Evolutionary conservation across 2,113 vertebrate species (phyloP), one percentile per base, ranked within the genome.

Genomic region (Hemicordylus capensis): DNA sequence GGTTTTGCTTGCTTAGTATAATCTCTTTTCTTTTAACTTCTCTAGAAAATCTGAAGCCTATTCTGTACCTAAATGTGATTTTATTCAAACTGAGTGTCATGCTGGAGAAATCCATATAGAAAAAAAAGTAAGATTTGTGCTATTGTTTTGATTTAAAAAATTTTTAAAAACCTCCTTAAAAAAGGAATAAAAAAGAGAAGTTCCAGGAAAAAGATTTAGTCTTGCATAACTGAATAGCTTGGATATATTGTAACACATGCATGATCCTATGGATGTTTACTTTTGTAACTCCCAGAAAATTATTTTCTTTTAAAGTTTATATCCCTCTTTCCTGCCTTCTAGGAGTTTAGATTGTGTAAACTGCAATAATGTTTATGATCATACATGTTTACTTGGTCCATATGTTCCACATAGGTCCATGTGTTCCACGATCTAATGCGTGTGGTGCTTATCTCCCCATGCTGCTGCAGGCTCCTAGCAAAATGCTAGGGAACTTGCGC

Each of bases 1-100:
- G 44, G 85, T 75, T 91, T 90, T 89, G 80, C 90, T 89, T 89
- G 78, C 89, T 91, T 89, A 86, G 56, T 17, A 48, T 85, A 87
- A 87, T 88, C 0, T 59, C 83, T 80, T 80, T 77, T 85, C 80
- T 86, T 63, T 83, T 37, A 91, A 88, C 54, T 83, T 22, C 63
- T 91, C 69, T 42, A 84, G 61, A 82, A 83, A 78, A 89, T 70
- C 73, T 72, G 70, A 89, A 89, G 46, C 48, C 80, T 81, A 54
- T 64, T 81, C 48, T 59, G 58, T 44, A 42, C 5, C 85, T 76
- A 76, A 34, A 14, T 84, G 67, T 67, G 46, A 82, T 89, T 84
- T 80, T 31, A 89, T 42, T 89, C 70, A 82, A 92, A 82, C 4
- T 51, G 76, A 37, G 15, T 67, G 70, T 80, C 61, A 72, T 87